Base-by-base conservation (phyloP, 1,140 invertebrate genomes). In the Rhynchophorus ferrugineus region DNA sequence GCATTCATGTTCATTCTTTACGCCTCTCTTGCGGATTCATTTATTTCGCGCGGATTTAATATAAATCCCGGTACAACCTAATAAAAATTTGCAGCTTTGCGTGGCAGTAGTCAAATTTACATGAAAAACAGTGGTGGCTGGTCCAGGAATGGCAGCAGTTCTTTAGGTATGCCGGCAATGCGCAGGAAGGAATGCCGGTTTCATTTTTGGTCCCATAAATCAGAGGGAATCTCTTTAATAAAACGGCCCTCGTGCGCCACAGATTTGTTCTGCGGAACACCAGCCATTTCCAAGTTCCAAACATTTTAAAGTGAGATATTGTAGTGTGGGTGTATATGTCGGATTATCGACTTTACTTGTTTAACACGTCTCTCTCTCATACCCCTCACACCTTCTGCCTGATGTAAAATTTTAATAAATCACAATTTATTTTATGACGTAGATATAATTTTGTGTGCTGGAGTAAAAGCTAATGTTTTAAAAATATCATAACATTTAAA, bases 201-300 rank as follows among this genome's bases (percentile, higher is more conserved):
- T 63, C 61, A 63, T 63, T 63, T 63, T 63, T 61, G 46, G 54
- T 35, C 57, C 41, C 56, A 63, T 63, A 63, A 63, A 63, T 63
- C 61, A 63, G 47, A 48, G 57, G 49, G 52, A 63, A 63, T 59
- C 55, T 59, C 59, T 63, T 63, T 63, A 63, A 63, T 63, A 63
- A 61, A 63, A 63, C 60, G 44, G 49, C 51, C 55, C 47, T 58
- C 56, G 54, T 57, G 39, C 33, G 44, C 39, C 51, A 50, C 47
- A 58, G 56, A 58, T 58, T 58, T 58, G 56, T 58, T 46, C 56
- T 49, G 38, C 51, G 56, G 51, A 58, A 48, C 51, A 54, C 56
- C 47, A 63, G 55, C 51, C 56, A 58, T 58, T 57, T 58, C 51
- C 56, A 51, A 58, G 50, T 44, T 51, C 47, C 49, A 36, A 51